A percentile compares a stretch with the other conserved stretches of the same genome.
These are phyloP conservation scores for Corbicula japonica DNA, from an alignment of 2,888 invertebrate genomes.

Conservation along the genomic window DNA sequence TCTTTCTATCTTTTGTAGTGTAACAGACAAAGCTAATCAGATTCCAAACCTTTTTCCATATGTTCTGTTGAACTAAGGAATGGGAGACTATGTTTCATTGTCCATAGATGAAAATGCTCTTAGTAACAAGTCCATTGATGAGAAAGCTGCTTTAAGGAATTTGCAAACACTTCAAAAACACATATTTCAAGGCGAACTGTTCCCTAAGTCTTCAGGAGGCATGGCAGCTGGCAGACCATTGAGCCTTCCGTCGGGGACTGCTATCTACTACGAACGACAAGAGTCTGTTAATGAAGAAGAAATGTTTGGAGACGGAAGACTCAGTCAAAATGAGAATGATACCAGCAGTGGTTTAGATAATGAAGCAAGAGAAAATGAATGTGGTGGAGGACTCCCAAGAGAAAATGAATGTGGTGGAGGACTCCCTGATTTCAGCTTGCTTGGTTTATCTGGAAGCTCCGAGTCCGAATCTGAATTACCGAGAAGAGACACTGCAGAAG, in stretches of 20 bases:
- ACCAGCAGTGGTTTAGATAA: too few species aligned
- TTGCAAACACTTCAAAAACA: conserved; percentile 35
- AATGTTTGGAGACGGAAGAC: conserved; percentile 16
- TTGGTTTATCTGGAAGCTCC: too few species aligned
- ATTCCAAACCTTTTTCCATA: too few species aligned
- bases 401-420: too few species aligned
- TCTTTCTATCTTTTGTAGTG: too few species aligned
- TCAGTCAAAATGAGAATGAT: background rate
- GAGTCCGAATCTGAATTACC: too few species aligned
- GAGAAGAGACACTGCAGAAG: background rate
- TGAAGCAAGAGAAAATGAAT: too few species aligned
- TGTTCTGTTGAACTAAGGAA: too few species aligned
- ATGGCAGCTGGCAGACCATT: background rate
- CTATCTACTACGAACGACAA: conserved; percentile 3
- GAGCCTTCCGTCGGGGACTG: background rate
- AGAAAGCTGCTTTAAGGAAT: conserved; percentile 9
- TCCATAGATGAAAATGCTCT: conserved; percentile 43
- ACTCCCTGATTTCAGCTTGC: too few species aligned
- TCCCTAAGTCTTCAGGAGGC: background rate
- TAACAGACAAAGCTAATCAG: too few species aligned
- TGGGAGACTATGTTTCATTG: conserved; percentile 17
- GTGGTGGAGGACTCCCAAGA: too few species aligned
- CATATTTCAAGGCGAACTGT: conserved; percentile 3
- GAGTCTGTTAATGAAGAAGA: conserved; percentile 26
- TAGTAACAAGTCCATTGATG: conserved; percentile 9